These are phyloP conservation scores for Lutjanus erythropterus DNA, from an alignment of 2,113 vertebrate genomes.

Conservation along the genomic window DNA sequence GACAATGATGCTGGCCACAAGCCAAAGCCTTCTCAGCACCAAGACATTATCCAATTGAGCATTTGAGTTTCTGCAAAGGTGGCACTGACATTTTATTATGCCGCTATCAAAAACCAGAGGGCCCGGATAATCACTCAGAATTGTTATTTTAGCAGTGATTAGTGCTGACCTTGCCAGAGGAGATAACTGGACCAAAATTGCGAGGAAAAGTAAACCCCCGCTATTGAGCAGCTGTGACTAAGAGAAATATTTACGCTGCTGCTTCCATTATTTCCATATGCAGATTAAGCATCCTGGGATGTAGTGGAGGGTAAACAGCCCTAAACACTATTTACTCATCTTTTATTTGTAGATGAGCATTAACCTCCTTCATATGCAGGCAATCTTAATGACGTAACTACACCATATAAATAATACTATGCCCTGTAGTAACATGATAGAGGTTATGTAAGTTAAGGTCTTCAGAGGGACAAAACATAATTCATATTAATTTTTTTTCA, in stretches of 20 bases:
- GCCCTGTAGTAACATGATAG: not conserved
- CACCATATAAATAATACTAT: slow-evolving; percentile 27
- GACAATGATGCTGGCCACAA: slow-evolving; percentile 63
- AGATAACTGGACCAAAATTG: slow-evolving; percentile 66
- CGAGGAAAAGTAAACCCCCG: slow-evolving; percentile 55
- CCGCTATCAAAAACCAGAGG: slow-evolving; percentile 54
- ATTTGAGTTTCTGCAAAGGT: slow-evolving; percentile 61
- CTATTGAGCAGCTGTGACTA: slow-evolving; percentile 64
- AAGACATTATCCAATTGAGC: slow-evolving; percentile 69
- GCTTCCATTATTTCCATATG: slow-evolving; percentile 73
- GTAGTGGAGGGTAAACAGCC: slow-evolving; percentile 63
- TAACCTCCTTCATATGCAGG: slow-evolving; percentile 44
- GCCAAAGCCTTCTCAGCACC: slow-evolving; percentile 68
- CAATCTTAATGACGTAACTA: slow-evolving; percentile 38
- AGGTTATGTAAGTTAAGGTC: slow-evolving; percentile 3
- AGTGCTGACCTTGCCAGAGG: slow-evolving; percentile 71
- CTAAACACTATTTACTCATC: slow-evolving; percentile 67
- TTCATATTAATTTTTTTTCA: too few relatives aligned
- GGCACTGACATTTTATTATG: slow-evolving; percentile 72
- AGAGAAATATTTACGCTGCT: slow-evolving; percentile 73
- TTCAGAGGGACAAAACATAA: not conserved
- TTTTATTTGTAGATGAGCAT: slow-evolving; percentile 65
- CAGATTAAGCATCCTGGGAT: slow-evolving; percentile 68
- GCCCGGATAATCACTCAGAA: slow-evolving; percentile 65
- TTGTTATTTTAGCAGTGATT: slow-evolving; percentile 75